Evolutionary conservation across 2,888 invertebrate species (phyloP), one percentile per base, ranked within the genome.

Genomic region (Scaptomyza cyrtandrae): DNA sequence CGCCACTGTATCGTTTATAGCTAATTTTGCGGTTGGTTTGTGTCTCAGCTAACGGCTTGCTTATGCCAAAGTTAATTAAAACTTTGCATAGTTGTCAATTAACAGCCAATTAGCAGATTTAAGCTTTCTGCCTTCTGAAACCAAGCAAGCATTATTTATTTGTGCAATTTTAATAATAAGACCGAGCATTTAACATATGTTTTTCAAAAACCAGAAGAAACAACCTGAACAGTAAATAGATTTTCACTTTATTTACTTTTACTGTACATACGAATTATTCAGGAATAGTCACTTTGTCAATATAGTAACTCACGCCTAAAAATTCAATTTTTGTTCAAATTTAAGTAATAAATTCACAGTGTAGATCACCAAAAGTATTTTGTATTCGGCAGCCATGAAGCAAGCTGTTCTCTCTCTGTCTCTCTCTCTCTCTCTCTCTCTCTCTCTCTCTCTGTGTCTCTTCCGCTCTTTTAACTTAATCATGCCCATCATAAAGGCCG

Each of bases 11-110:
- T 49, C 50, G n/a, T 87, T 89, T 89, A 90, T 89, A 46, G 89
- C 89, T 90, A 89, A 90, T 89, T 90, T 75, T 66, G 60, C 43
- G 64, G 39, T 24, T n/a, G 89, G 88, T 89, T 89, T 11, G 76
- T 71, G 89, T 89, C 88, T 31, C 14, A 41, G 57, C 86, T 83
- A 81, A 55, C 13, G 31, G 16, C 5, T 57, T 50, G 66, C 48
- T 46, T 11, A 13, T 16, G 19, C 19, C 50, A 70, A 75, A 71
- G 70, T 60, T 71, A 63, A 72, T 75, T 72, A 78, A 48, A 67
- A 72, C 52, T 65, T 69, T 69, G 41, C 63, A 59, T 56, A 56
- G 74, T 63, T 74, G 29, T 27, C 75, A 75, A 75, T 75, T 78
- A 78, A 74, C 75, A 57, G 54, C 11, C 69, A 78, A 75, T 75